Evolutionary conservation across 2,888 invertebrate genomes (phyloP), one percentile per base, ranked within the genome.

Genomic region (Drosophila paramelanica): DNA sequence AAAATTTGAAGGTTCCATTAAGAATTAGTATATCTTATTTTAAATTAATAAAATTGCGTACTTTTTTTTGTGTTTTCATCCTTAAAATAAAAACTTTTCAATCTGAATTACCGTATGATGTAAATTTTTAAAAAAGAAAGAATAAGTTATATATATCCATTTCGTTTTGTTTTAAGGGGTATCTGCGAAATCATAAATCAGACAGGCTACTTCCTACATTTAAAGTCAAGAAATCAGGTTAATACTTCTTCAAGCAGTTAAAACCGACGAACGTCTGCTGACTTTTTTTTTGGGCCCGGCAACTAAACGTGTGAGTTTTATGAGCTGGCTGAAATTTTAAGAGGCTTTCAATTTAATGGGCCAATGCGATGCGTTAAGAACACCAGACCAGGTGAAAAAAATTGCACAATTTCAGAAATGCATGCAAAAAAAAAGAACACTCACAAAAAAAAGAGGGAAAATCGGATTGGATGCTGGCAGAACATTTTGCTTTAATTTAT

Each of bases 281-380:
- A 36, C 17, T 17, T 17, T 17, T 17, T 31, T 36, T 42, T 57
- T 31, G 20, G 31, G 31, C 49, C 42, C 14, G 27, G 23, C 25
- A 45, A 42, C 51, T 65, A 64, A 77, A 68, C 65, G 83, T 77
- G 84, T 67, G 80, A 83, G 73, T 81, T 82, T 86, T 82, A 86
- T 64, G 83, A 55, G 72, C 62, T 69, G 52, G 51, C 59, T 69
- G 68, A 77, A 69, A 69, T 65, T 67, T 72, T 78, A 85, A 81
- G 75, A 72, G 74, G 50, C 74, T 66, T 75, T 66, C 60, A 78
- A 74, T 67, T 84, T 79, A 65, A 80, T 73, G 79, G 67, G 59
- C 55, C 75, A 64, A 61, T 61, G 52, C 69, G 46, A 45, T 58
- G 60, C 45, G 65, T 31, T 50, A 51, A 56, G 45, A 52, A 38